phyloP scores from a whole-genome alignment of 2,888 invertebrate species.

The Eristalis arbustorum region DNA sequence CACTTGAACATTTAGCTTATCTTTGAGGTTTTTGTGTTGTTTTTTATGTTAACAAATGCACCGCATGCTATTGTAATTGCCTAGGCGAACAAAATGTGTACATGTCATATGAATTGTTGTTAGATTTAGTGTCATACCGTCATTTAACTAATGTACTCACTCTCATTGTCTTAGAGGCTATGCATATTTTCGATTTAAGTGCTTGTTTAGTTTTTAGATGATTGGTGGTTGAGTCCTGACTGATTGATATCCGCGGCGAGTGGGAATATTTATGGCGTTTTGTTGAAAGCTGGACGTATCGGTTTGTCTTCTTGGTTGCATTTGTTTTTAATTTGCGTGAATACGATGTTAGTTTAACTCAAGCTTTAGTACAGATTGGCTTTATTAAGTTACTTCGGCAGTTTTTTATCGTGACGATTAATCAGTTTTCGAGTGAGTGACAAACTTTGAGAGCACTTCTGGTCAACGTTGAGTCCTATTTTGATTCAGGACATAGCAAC shows the following conservation, averaged over 20 bases:
- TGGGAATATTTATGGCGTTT: too few species aligned
- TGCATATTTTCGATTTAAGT: not conserved
- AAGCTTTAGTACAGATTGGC: too few species aligned
- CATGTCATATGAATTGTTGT: not conserved
- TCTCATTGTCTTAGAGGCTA: not conserved
- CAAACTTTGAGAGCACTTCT: too few species aligned
- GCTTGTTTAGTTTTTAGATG: not conserved
- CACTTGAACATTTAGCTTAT: slow-evolving; percentile 12
- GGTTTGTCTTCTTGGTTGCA: too few species aligned
- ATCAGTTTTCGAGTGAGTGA: too few species aligned
- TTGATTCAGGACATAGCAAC: too few species aligned
- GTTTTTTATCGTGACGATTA: too few species aligned
- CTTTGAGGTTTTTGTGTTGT: not conserved
- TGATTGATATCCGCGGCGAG: not conserved
- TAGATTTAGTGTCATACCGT: not conserved
- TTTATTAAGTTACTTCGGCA: too few species aligned
- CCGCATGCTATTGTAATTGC: slow-evolving; percentile 16
- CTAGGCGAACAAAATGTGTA: not conserved
- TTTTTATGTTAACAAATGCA: slow-evolving; percentile 30
- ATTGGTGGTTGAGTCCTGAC: not conserved
- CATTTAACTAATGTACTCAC: not conserved
- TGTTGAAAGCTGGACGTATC: too few species aligned
- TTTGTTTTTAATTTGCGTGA: too few species aligned
- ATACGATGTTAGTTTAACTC: too few species aligned
- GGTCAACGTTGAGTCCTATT: too few species aligned